phyloP scores from a whole-genome alignment of 2,888 invertebrate species.

The Polydrusus pterygomalis region DNA sequence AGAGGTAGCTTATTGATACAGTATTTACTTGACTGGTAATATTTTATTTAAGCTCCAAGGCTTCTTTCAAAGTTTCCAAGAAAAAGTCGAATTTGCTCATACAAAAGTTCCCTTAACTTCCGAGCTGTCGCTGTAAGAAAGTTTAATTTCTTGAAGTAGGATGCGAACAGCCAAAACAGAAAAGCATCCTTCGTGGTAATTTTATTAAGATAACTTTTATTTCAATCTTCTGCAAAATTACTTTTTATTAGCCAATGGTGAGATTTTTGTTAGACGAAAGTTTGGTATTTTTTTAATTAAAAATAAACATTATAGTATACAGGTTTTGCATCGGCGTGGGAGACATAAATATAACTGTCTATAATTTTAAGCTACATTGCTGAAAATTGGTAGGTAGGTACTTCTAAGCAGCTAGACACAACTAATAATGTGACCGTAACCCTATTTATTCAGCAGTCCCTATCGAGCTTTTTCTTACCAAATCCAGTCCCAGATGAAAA shows the following conservation, averaged over 20 bases:
- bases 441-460: no score
- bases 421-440: no score
- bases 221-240: conserved; percentile 56
- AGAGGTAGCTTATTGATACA: no score
- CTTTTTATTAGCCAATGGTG: conserved; percentile 46
- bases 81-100: conserved; percentile 45
- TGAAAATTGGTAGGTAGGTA: no score
- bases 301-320: neutral
- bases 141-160: conserved; percentile 50
- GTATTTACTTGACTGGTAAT: conserved; percentile 47
- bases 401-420: no score
- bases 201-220: conserved; percentile 54
- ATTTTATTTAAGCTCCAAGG: conserved; percentile 51
- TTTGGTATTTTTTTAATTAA: neutral
- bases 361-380: no score
- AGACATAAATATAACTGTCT: no score
- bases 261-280: conserved; percentile 4
- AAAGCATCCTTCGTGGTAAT: conserved; percentile 45
- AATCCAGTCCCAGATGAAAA: no score
- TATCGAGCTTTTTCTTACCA: no score
- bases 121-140: conserved; percentile 47
- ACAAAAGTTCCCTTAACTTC: conserved; percentile 48
- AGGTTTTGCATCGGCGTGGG: no score
- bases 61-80: conserved; percentile 28
- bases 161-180: conserved; percentile 49